These are phyloP conservation scores for Haemorhous mexicanus DNA, from an alignment of 2,113 vertebrate species.

Conservation along the genomic window DNA sequence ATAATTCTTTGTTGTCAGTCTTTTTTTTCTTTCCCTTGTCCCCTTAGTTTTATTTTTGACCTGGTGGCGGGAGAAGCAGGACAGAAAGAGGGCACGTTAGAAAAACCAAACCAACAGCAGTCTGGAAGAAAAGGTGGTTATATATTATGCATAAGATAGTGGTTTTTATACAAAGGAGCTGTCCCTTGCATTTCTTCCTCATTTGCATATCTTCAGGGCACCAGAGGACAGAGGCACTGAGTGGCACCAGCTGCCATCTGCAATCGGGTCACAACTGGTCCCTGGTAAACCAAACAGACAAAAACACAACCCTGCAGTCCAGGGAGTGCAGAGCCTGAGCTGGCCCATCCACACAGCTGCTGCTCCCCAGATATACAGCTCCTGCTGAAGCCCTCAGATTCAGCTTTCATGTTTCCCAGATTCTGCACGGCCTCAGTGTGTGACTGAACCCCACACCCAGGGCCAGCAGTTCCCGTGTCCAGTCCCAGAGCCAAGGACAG, in stretches of 20 bases:
- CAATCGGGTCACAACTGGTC: background rate
- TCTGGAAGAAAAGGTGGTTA: background rate
- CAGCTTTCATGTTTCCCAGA: background rate
- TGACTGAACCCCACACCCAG: accelerated
- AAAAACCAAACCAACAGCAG: background rate
- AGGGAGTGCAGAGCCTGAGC: accelerated
- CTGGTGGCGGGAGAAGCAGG: background rate
- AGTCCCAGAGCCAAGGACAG: background rate
- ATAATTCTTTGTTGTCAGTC: background rate
- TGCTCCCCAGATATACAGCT: background rate
- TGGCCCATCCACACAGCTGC: background rate
- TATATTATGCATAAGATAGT: background rate
- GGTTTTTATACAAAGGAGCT: background rate
- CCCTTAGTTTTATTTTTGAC: background rate
- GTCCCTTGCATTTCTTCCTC: background rate
- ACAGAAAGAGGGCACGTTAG: background rate
- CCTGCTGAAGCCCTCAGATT: background rate
- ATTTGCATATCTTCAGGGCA: background rate
- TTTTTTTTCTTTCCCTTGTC: background rate
- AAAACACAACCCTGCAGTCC: background rate
- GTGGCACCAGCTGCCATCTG: background rate
- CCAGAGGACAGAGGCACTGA: background rate
- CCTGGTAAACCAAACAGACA: background rate
- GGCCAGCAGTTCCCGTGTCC: background rate
- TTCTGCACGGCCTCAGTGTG: background rate